Percentiles rank a stretch among this genome's conserved stretches.
These are phyloP conservation scores for Lagenorhynchus albirostris DNA, from an alignment of 2,113 vertebrate genomes.

Conservation along the genomic window DNA sequence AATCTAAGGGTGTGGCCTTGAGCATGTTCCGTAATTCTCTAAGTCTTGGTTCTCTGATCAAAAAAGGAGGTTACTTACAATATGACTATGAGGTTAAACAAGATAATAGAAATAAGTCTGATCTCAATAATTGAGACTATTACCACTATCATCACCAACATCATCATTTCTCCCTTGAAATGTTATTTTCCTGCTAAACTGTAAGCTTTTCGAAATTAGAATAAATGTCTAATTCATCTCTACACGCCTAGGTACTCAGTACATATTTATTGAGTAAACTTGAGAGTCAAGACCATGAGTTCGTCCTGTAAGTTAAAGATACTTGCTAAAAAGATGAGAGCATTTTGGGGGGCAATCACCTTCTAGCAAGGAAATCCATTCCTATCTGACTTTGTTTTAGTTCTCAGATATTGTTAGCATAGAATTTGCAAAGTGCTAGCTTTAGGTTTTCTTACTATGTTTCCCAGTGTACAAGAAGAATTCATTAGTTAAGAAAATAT, in stretches of 20 bases:
- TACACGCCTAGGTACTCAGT: background rate
- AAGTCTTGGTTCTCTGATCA: background rate
- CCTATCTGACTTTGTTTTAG: background rate
- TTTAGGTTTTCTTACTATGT: background rate
- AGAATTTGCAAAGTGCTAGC: background rate
- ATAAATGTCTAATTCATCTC: background rate
- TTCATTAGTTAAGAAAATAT: background rate
- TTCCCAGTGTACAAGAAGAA: background rate
- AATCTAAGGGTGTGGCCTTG: background rate
- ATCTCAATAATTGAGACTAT: background rate
- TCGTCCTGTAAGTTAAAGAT: slow-evolving; percentile 4
- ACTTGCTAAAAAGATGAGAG: background rate
- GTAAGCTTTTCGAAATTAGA: slow-evolving; percentile 28
- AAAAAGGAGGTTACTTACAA: background rate
- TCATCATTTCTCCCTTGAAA: background rate
- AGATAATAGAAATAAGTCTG: background rate
- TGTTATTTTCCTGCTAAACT: background rate
- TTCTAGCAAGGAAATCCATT: slow-evolving; percentile 5
- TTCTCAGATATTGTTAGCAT: background rate
- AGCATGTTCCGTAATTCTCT: background rate
- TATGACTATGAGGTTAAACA: background rate
- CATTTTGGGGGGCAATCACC: background rate
- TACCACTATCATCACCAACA: background rate
- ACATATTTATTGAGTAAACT: background rate
- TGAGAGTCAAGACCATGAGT: background rate